A percentile compares a stretch with the other conserved stretches of the same genome.
Conservation (phyloP, 2,113 vertebrate species). For the Barnardius zonarius region DNA sequence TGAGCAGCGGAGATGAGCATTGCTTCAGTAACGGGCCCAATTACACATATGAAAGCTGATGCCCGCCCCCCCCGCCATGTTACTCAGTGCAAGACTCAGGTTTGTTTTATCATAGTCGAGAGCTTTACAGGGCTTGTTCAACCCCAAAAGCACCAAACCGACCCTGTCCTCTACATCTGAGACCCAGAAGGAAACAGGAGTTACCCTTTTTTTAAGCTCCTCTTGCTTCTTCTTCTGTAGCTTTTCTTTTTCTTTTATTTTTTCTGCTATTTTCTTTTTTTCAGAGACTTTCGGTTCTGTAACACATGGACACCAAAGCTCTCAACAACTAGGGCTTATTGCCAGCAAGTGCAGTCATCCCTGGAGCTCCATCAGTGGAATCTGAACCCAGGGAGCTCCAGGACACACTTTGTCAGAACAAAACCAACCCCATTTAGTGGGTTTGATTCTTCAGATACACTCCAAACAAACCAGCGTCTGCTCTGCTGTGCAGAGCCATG, state of each 20-base stretch:
- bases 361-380: background rate
- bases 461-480: background rate
- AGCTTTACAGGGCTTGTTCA: background rate
- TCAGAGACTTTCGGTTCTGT: constrained; percentile 88
- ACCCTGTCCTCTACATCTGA: background rate
- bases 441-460: background rate
- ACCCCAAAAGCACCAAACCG: background rate
- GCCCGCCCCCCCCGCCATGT: background rate
- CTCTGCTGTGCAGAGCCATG: background rate
- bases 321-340: background rate
- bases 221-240: constrained; percentile 89
- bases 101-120: background rate
- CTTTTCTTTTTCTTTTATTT: constrained; percentile 96
- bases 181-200: background rate
- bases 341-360: background rate
- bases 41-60: background rate
- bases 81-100: background rate
- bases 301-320: background rate
- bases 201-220: constrained; percentile 81
- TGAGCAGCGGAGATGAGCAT: background rate
- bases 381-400: background rate
- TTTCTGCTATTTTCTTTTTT: constrained; percentile 95
- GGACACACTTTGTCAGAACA: background rate
- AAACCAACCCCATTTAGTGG: fast-evolving
- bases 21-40: background rate